phyloP scores from a whole-genome alignment of 2,888 invertebrate species.

The Slavum lentiscoides region DNA sequence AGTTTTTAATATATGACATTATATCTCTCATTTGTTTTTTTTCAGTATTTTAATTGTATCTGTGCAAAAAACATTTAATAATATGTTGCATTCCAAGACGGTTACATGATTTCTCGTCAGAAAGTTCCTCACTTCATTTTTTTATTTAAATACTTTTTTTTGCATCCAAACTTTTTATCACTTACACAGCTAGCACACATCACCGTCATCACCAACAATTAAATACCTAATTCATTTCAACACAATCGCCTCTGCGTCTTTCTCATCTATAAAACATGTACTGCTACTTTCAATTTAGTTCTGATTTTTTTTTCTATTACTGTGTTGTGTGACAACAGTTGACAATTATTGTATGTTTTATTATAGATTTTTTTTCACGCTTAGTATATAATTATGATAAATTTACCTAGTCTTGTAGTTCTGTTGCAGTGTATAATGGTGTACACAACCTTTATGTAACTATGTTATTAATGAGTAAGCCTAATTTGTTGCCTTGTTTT shows the following conservation, averaged over 20 bases:
- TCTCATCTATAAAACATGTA: background rate
- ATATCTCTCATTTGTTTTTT: background rate
- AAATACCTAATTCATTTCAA: background rate
- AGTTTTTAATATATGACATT: background rate
- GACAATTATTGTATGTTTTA: background rate
- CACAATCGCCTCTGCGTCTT: background rate
- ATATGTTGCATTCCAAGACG: constrained; percentile 28
- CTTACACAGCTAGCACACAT: background rate
- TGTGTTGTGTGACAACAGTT: background rate
- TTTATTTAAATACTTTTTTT: background rate
- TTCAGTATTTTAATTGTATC: background rate
- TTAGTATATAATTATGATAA: too few relatives aligned
- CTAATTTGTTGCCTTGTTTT: background rate
- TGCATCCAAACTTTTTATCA: background rate
- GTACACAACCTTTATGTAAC: background rate
- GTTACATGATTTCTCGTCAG: constrained; percentile 1
- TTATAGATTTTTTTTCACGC: background rate
- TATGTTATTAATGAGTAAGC: background rate
- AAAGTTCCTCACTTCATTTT: constrained; percentile 15
- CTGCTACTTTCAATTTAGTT: background rate
- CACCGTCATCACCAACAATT: background rate
- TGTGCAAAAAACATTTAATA: background rate
- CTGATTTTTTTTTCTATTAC: background rate
- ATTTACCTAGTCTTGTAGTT: background rate
- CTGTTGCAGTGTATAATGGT: background rate